Evolutionary conservation across 2,113 vertebrate genomes (phyloP).

Genomic region (Rhizomys pruinosus): DNA sequence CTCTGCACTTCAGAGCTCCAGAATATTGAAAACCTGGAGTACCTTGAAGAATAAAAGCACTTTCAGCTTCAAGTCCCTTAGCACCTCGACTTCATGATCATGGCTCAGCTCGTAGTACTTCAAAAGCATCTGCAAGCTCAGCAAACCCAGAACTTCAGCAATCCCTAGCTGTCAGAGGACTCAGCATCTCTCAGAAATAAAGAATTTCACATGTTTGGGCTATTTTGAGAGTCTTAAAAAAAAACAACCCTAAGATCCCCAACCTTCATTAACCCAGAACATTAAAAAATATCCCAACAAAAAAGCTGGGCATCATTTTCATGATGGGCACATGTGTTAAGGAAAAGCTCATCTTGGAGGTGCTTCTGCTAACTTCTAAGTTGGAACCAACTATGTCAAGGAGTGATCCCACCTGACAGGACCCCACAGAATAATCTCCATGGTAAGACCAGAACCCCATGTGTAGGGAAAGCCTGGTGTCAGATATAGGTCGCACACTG

Average conservation of each 20-base stretch:
- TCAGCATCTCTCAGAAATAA: constrained; percentile 20
- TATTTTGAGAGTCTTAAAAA: neutral
- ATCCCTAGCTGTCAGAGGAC: neutral
- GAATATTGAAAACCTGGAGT: neutral
- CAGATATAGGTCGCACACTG: no score
- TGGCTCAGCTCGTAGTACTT: neutral
- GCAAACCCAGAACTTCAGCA: neutral
- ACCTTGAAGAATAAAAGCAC: neutral
- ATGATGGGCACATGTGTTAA: neutral
- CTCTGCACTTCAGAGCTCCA: neutral
- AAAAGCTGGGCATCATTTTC: neutral
- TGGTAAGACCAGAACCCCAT: no score
- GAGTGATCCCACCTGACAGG: no score
- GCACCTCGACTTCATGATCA: neutral
- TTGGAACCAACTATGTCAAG: no score
- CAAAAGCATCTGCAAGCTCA: neutral
- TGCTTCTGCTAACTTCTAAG: no score
- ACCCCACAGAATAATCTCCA: no score
- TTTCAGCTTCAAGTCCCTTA: neutral
- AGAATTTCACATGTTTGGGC: neutral
- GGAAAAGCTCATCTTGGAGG: neutral
- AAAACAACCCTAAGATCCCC: neutral
- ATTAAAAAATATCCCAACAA: neutral
- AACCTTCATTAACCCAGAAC: neutral
- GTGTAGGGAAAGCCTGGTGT: no score